Evolutionary conservation across 2,113 vertebrate species (phyloP), one percentile per base, ranked within the genome.

Genomic region (Stegostoma tigrinum): DNA sequence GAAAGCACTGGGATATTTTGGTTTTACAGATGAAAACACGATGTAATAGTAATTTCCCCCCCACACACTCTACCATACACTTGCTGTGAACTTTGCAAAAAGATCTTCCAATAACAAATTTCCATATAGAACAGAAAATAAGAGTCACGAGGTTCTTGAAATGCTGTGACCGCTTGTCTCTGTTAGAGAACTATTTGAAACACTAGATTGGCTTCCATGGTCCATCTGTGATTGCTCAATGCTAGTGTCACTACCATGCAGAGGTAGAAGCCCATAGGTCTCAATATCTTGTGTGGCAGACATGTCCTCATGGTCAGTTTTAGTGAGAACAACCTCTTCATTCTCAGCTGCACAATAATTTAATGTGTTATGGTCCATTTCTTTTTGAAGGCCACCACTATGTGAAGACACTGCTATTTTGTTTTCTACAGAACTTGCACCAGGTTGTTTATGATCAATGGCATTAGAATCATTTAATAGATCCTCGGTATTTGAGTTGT

Each of bases 191-290:
- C 66, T 94, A 3, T 94, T 94, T 48, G 93, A 94, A 42, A 70
- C 30, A 91, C 34, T n/a, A 90, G 87, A 61, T 17, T 61, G 93
- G 66, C n/a, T 68, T 68, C 10, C 93, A 70, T 68, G 64, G 67
- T 94, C 93, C 67, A 94, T 70, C 48, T 94, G 66, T 94, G 93
- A 70, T 94, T 94, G 93, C 42, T 94, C 93, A 70, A 94, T 70
- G 38, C 93, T 94, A 70, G 66, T 38, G n/a, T 94, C 93, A 70
- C 38, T 70, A 70, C 23, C 42, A 70, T 12, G 24, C 66, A 45
- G 38, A 17, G 93, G 70, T 48, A 67, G 34, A 94, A 70, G 93
- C 42, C 27, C 42, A 15, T 70, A 70, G 93, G 38, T 94, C 66
- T 94, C 66, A 67, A 23, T 70, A 23, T 94, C 93, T 70, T 42